Base-by-base conservation (phyloP, 1,140 invertebrate species). In the Episyrphus balteatus region DNA sequence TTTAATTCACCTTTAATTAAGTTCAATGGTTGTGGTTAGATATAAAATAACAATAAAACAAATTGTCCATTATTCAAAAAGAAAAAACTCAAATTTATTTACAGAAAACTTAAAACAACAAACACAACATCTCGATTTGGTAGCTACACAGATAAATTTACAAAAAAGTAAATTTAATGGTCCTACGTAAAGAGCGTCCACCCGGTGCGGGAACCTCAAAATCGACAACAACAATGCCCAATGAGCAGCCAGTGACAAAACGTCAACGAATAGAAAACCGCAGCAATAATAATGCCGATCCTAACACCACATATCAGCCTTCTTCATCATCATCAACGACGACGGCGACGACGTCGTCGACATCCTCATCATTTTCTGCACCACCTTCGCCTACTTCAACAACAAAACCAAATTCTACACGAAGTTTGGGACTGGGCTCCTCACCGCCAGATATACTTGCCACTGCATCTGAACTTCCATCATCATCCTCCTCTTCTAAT, bases 211-310 rank as follows among this genome's bases (percentile, higher is more conserved):
- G 26, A 21, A 44, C 18, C 5, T 40, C 36, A 46, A 48, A 31
- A 32, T 50, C 49, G 12, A 17, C 30, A 21, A n/a, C 48, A 15
- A 65, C 59, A 54, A 78, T 77, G 74, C 72, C 74, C 64, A 79
- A 75, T 52, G 81, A 82, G 65, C 82, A 84, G 69, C 82, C 83
- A 50, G 78, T 80, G 34, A 85, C 84, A 69, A 86, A 86, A 66
- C 84, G 84, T 57, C 76, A 79, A 52, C 74, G 81, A 52, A 75
- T 82, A 40, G 76, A 64, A 65, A 73, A 60, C 8, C 11, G 21
- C 3, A 13, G 17, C 31, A 17, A 13, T 14, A 32, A 43, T n/a
- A 18, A 30, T 12, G 34, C 12, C 34, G 12, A 36, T 12, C 32
- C 32, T 8, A 36, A 36, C 34, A n/a, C 34, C 5, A 12, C 12